Evolutionary conservation across 2,113 vertebrate genomes (phyloP).

Genomic region (Dolichotis patagonum): DNA sequence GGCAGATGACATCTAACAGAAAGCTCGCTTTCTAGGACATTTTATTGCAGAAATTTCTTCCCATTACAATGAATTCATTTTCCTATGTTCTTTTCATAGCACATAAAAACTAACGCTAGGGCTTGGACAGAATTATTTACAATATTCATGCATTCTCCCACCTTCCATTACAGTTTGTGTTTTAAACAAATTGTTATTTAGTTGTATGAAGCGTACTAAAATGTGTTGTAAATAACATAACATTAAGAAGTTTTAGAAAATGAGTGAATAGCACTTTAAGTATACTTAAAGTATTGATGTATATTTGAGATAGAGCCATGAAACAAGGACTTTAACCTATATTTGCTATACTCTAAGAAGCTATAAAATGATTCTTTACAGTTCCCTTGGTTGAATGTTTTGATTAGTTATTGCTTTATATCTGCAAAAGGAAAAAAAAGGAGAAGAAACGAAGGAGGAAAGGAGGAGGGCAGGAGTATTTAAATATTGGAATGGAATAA

Average conservation of each 20-base stretch:
- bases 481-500: not conserved
- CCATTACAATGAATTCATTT: constrained; percentile 59
- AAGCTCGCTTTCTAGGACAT: constrained; percentile 27
- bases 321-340: not conserved
- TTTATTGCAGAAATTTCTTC: constrained; percentile 12
- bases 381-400: not conserved
- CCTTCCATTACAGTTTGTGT: constrained; percentile 36
- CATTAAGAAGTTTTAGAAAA: constrained; percentile 27
- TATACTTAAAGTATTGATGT: constrained; percentile 17
- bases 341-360: not conserved
- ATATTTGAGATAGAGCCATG: constrained; percentile 39
- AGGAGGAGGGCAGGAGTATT: not conserved
- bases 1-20: not conserved
- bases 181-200: constrained; percentile 46
- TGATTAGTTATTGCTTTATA: not conserved
- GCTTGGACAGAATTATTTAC: constrained; percentile 43
- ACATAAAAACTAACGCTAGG: constrained; percentile 48
- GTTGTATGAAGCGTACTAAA: not conserved
- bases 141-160: constrained; percentile 33
- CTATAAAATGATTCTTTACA: not conserved
- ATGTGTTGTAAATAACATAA: constrained; percentile 41
- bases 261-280: constrained; percentile 28
- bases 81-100: constrained; percentile 49
- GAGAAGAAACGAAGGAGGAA: not conserved
- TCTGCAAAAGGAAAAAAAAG: not conserved